Base-by-base conservation (phyloP, 2,797 vertebrate species). In the Mormyrus hasselquistii region DNA sequence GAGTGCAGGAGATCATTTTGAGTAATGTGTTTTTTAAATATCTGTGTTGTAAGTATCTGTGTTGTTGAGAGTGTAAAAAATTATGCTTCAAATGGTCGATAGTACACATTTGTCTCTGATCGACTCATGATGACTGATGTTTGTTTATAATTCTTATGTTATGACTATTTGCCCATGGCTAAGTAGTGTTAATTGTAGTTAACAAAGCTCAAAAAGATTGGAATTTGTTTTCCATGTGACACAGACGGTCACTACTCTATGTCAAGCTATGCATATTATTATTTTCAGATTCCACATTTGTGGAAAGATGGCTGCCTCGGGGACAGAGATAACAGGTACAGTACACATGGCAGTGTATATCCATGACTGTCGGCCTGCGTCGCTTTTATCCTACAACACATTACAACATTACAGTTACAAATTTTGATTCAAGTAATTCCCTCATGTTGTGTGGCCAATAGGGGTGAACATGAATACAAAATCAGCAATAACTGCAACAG, bases 171-270 rank as follows among this genome's bases (percentile, higher is more conserved):
- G 85, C 85, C 53, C 34, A 29, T 19, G 14, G 52, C 25, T 19
- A 19, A 16, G 34, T 59, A 57, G 52, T 38, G 34, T 41, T 44
- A 55, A 38, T 14, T n/a, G 16, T 50, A 87, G 53, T 19, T n/a
- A 59, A 87, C 85, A n/a, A 55, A 57, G 52, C 85, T 19, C 34
- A 86, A 87, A 87, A 55, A 59, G 16, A 59, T 9, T 19, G 29
- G 53, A 87, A 55, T 57, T 44, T 87, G 53, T 85, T 85, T 52
- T 52, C 82, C 82, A 85, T 49, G 82, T 59, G 53, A 44, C 29
- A 10, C 85, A 34, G 29, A 57, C 25, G 49, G 49, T 53, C 12
- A 53, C 53, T 12, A 41, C 52, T 57, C 29, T 7, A 29, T n/a
- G 4, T 87, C 10, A n/a, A 41, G 34, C 53, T 44, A 52, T 57